Evolutionary conservation across 2,888 invertebrate genomes (phyloP).

Genomic region (Lochmaea capreae): DNA sequence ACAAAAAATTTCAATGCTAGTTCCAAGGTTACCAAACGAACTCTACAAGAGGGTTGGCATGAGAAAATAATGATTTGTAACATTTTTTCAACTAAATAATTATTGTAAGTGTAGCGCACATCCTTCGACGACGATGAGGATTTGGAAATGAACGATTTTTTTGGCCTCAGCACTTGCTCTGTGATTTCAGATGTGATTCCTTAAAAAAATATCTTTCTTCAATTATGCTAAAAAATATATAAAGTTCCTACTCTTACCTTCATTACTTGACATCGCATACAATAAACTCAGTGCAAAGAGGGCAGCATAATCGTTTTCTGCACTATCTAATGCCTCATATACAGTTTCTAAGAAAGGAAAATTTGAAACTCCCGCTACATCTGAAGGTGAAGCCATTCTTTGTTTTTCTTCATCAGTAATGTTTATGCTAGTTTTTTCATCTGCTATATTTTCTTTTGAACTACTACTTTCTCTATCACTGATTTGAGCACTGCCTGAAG

Average conservation of each 20-base stretch:
- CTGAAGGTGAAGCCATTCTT: constrained; percentile 55
- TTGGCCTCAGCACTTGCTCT: constrained; percentile 80
- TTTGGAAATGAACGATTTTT: constrained; percentile 59
- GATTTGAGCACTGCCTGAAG: constrained; percentile 42
- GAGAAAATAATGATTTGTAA: constrained; percentile 85
- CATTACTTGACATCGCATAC: constrained; percentile 93
- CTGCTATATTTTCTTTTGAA: constrained; percentile 61
- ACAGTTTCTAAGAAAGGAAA: constrained; percentile 92
- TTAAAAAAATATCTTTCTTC: constrained; percentile 60
- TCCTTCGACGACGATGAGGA: constrained; percentile 56
- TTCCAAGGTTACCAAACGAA: constrained; percentile 93
- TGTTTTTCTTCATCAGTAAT: constrained; percentile 96
- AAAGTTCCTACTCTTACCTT: constrained; percentile 73
- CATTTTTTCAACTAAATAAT: constrained; percentile 83
- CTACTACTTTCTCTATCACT: constrained; percentile 54
- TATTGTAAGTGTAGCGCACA: constrained; percentile 76
- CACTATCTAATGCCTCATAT: constrained; percentile 86
- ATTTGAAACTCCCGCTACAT: constrained; percentile 65
- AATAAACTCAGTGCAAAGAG: constrained; percentile 91
- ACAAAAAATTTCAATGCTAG: constrained; percentile 84
- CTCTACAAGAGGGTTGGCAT: constrained; percentile 90
- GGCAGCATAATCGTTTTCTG: constrained; percentile 94
- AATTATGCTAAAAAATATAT: too few relatives aligned
- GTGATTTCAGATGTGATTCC: constrained; percentile 86
- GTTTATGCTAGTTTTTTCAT: constrained; percentile 81